Base-by-base conservation (phyloP, 1,140 invertebrate genomes). In the Phthorimaea operculella region DNA sequence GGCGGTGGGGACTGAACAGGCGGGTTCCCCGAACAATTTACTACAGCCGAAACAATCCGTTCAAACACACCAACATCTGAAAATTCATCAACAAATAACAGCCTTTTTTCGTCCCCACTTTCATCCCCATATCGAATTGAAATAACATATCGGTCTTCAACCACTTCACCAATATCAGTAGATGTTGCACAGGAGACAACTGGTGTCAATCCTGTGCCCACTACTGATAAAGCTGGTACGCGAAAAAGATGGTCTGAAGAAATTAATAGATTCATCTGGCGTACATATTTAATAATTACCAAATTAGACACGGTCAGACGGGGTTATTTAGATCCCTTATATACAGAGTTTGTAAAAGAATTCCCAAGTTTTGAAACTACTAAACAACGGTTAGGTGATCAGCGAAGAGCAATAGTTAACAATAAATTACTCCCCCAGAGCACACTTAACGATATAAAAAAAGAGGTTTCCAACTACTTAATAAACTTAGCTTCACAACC, bases 1-100 rank as follows among this genome's bases (percentile, higher is more conserved):
- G 57, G 58, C 39, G 62, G 51, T 48, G 47, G 15, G 48, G 45
- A 54, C 33, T 63, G 57, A 63, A 6, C 57, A 51, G 50, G 50
- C 28, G 33, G 50, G 33, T 18, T 51, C 50, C 33, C 50, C 50
- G 50, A 34, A 16, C n/a, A 51, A 51, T 6, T n/a, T 33, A n/a
- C 50, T 51, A 51, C 50, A 51, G 50, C 33, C 50, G 50, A 51
- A 4, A 51, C 28, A 47, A 16, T 14, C 16, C 15, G 4, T 47
- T 8, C n/a, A n/a, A n/a, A n/a, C n/a, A n/a, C 16, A 3, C 28
- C 28, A 11, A 33, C 49, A 49, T 18, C 17, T 18, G 16, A n/a
- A n/a, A n/a, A 15, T 11, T 1, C 21, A 49, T 21, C 16, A 21
- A 21, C 48, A 15, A 21, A 12, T 6, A 17, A 49, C 14, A 51